Evolutionary conservation across 2,888 invertebrate species (phyloP).

Genomic region (Clepsis dumicolana): DNA sequence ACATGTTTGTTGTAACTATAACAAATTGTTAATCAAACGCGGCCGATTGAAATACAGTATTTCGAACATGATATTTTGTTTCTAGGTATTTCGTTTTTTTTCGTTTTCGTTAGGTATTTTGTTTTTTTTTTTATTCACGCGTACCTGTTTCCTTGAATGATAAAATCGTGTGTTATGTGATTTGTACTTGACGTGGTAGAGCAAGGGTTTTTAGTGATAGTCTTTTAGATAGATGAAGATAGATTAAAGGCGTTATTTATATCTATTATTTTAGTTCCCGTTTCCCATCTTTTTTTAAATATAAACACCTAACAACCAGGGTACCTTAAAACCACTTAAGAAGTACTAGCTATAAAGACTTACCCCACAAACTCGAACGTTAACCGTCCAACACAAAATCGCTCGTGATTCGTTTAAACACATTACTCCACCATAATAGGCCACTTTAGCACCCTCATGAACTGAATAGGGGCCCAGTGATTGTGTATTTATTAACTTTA

Average conservation of each 20-base stretch:
- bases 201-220: no score
- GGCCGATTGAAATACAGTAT: neutral
- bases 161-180: no score
- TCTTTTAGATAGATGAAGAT: no score
- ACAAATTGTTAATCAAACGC: conserved; percentile 1
- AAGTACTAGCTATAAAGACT: conserved; percentile 19
- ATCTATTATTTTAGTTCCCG: no score
- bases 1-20: neutral
- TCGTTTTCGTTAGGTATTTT: no score
- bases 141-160: no score
- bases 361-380: conserved; percentile 32
- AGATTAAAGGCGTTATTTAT: no score
- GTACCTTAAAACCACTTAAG: conserved; percentile 1
- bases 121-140: neutral
- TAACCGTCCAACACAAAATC: conserved; percentile 43
- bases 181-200: no score
- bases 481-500: conserved; percentile 51
- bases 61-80: neutral
- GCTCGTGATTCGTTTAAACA: conserved; percentile 52
- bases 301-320: neutral
- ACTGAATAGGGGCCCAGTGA: conserved; percentile 40
- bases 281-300: no score
- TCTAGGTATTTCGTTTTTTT: neutral
- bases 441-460: conserved; percentile 55
- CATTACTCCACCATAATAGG: conserved; percentile 50